Evolutionary conservation across 2,113 vertebrate genomes (phyloP), one percentile per base, ranked within the genome.

Genomic region (Caloenas nicobarica): DNA sequence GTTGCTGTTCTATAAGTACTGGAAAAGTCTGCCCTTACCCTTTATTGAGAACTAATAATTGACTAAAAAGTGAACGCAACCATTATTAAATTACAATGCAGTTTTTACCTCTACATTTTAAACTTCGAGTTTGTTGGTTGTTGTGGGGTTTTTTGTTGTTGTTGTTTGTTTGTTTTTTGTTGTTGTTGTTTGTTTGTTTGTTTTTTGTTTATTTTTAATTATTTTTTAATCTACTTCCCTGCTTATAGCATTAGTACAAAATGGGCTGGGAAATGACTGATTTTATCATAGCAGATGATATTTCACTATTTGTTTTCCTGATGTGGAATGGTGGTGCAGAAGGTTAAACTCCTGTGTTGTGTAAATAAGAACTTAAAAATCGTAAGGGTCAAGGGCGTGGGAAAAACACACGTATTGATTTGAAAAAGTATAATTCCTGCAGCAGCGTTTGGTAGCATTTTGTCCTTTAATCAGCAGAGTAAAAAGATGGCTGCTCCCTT

Each of bases 51-150:
- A 6, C 16, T 42, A 79, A 68, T 61, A 62, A 51, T 51, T 80
- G 31, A 58, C n/a, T 62, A 42, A 71, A 86, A 69, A 14, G 3
- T 46, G 15, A 88, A 72, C 50, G 7, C 8, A 74, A 28, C 4
- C 6, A 24, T 86, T 84, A 69, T 31, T 80, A 81, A 73, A 34
- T 73, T 44, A 26, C 29, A 56, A 7, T 18, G 23, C 3, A 83
- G 2, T 12, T 80, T 96, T 80, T 50, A 66, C 66, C 6, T 36
- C 15, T 60, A 26, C 5, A 24, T 94, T 88, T 78, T 40, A 69
- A 48, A n/a, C 14, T 54, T 38, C 15, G 50, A 9, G 3, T 54
- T 33, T 33, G 2, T 46, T 0, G 14, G 2, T 50, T 50, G 23
- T 53, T 53, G 8, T 18, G 44, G 38, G 38, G 38, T 38, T 38